Conservation (phyloP, 2,888 invertebrate genomes). For the Sylvicola cinctus region DNA sequence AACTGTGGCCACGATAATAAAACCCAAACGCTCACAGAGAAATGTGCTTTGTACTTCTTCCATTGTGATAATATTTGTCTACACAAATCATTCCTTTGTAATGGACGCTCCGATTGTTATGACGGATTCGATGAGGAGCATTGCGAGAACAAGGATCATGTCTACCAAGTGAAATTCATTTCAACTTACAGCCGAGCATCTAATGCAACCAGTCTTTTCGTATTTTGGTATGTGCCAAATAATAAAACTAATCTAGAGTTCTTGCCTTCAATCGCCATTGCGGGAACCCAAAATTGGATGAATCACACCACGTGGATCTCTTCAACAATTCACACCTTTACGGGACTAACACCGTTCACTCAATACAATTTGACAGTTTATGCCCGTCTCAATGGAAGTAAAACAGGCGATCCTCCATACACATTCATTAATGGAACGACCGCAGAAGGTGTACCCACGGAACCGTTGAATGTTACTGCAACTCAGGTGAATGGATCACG, state of each 20-base stretch:
- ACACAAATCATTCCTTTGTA: slow-evolving; percentile 34
- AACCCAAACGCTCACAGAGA: slow-evolving; percentile 2
- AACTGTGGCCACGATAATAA: slow-evolving; percentile 18
- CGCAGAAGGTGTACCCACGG: slow-evolving; percentile 45
- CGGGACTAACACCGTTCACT: slow-evolving; percentile 42
- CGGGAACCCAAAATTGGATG: slow-evolving; percentile 31
- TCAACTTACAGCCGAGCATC: slow-evolving; percentile 41
- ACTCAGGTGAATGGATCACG: slow-evolving; percentile 39
- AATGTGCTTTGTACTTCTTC: slow-evolving; percentile 26
- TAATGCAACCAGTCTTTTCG: slow-evolving; percentile 37
- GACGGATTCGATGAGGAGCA: slow-evolving; percentile 55
- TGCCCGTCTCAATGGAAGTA: slow-evolving; percentile 34
- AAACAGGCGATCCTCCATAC: slow-evolving; percentile 37
- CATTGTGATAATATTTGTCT: slow-evolving; percentile 38
- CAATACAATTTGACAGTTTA: slow-evolving; percentile 64
- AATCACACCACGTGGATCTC: slow-evolving; percentile 39
- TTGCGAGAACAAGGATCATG: slow-evolving; percentile 29
- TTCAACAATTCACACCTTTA: slow-evolving; percentile 37
- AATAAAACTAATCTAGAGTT: slow-evolving; percentile 15
- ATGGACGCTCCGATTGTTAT: slow-evolving; percentile 44
- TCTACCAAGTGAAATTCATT: slow-evolving; percentile 36
- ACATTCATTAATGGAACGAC: slow-evolving; percentile 41
- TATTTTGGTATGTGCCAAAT: slow-evolving; percentile 37
- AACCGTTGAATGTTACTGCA: slow-evolving; percentile 43
- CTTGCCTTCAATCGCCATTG: slow-evolving; percentile 37